These are phyloP conservation scores for Poecilia velifera DNA, from an alignment of 2,797 vertebrate genomes.

Conservation along the genomic window DNA sequence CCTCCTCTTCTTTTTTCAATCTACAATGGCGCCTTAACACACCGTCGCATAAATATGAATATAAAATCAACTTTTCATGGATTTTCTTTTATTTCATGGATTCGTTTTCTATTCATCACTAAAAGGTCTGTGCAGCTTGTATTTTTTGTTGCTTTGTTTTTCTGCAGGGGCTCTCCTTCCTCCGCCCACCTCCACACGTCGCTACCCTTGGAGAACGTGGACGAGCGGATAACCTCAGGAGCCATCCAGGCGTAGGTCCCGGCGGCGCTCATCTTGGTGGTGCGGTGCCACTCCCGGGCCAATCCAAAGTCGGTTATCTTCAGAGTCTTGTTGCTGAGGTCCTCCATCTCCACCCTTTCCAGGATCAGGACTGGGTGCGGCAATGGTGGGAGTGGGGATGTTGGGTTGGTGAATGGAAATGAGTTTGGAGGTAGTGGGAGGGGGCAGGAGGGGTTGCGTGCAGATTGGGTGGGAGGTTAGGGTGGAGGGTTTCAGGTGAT, in stretches of 20 bases:
- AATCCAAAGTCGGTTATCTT: constrained; percentile 99
- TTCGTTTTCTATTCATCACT: background rate
- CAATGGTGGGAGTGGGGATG: background rate
- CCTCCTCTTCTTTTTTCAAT: no score
- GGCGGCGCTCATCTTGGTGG: constrained; percentile 98
- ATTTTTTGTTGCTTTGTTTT: background rate
- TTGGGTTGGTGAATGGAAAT: constrained; percentile 28
- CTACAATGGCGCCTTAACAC: no score
- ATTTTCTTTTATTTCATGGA: background rate
- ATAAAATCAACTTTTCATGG: background rate
- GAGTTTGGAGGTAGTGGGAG: constrained; percentile 21
- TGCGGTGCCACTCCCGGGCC: constrained; percentile 96
- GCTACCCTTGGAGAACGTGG: constrained; percentile 98
- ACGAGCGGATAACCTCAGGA: constrained; percentile 96
- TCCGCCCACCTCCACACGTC: constrained; percentile 94
- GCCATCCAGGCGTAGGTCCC: constrained; percentile 99
- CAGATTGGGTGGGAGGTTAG: constrained; percentile 29
- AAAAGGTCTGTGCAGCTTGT: background rate
- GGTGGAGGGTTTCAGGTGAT: constrained; percentile 44
- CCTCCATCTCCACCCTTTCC: constrained; percentile 92
- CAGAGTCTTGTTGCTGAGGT: constrained; percentile 94
- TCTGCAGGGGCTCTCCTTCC: constrained; percentile 17
- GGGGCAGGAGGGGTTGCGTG: constrained; percentile 5
- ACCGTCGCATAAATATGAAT: background rate
- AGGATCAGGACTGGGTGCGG: constrained; percentile 88